Evolutionary conservation across 2,113 vertebrate species (phyloP), one percentile per base, ranked within the genome.

Genomic region (Erpornis zantholeuca): DNA sequence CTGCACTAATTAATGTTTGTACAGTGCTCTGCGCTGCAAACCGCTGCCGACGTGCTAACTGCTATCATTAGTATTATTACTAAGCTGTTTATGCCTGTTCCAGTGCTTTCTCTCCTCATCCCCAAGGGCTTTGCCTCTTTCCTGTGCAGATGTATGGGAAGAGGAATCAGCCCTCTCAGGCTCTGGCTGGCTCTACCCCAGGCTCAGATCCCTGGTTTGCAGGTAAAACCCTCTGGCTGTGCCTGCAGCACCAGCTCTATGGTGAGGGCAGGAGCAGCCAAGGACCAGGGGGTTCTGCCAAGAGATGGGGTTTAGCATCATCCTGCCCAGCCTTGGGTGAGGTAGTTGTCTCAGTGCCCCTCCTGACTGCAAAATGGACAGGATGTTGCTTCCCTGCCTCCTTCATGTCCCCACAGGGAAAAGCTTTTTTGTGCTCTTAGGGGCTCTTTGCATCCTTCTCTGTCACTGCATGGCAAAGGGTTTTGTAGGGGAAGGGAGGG

Each of bases 1-100:
- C 84, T 71, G 91, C 91, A 68, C 89, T 96, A 96, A 96, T 96
- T 96, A 96, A 94, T 89, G 95, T 96, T 89, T 94, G 95, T 78
- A 60, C 87, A 97, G 95, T 16, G 49, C 94, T 91, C 90, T 93
- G 94, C 21, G 82, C 96, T 92, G 95, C 94, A 92, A 86, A 95
- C 86, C 56, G 40, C 88, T 91, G 95, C 82, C 70, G 86, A 79
- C 27, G 75, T 94, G 91, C 94, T 91, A 92, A 96, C 86, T 86
- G 92, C 94, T 89, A 52, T 89, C 93, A 77, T 91, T 92, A 95
- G 82, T 70, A 65, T 95, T 97, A 95, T 96, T 96, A 94, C 94
- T 80, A 44, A 93, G 94, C 90, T 94, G 91, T 91, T 94, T 94
- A 94, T 84, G 91, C 91, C 83, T 84, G 86, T 94, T 96, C 92